phyloP scores from a whole-genome alignment of 2,113 vertebrate genomes.

The Burhinus oedicnemus region DNA sequence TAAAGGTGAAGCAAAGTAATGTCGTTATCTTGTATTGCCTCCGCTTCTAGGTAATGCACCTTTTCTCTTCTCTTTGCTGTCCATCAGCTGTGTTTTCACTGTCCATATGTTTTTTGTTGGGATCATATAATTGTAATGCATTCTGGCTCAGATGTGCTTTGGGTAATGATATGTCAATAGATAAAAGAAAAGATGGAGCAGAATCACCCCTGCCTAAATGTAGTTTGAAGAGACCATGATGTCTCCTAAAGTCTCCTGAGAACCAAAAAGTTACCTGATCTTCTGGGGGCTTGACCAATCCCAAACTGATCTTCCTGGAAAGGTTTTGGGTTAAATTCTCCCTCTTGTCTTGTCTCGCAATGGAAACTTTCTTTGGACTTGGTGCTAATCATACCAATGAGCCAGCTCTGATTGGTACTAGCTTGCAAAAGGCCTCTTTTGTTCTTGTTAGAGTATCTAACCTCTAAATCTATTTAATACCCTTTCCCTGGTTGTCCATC shows the following conservation, averaged over 20 bases:
- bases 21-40: background rate
- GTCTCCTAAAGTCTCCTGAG: background rate
- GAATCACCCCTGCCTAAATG: background rate
- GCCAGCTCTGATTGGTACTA: constrained; percentile 63
- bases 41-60: background rate
- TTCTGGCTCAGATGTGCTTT: background rate
- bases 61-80: background rate
- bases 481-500: constrained; percentile 84
- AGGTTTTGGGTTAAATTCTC: constrained; percentile 32
- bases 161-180: background rate
- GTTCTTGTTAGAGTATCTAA: constrained; percentile 84
- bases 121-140: background rate
- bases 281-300: background rate
- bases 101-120: background rate
- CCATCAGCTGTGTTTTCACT: background rate
- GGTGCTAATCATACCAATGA: constrained; percentile 66
- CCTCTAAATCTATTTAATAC: constrained; percentile 87
- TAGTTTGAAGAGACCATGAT: background rate
- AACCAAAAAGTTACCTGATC: background rate
- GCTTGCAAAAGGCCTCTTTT: constrained; percentile 81
- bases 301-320: background rate
- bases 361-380: constrained; percentile 63
- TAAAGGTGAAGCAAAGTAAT: background rate
- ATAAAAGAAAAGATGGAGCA: background rate
- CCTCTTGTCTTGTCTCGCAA: constrained; percentile 22